phyloP scores from a whole-genome alignment of 2,113 vertebrate genomes.

The Jacana jacana region DNA sequence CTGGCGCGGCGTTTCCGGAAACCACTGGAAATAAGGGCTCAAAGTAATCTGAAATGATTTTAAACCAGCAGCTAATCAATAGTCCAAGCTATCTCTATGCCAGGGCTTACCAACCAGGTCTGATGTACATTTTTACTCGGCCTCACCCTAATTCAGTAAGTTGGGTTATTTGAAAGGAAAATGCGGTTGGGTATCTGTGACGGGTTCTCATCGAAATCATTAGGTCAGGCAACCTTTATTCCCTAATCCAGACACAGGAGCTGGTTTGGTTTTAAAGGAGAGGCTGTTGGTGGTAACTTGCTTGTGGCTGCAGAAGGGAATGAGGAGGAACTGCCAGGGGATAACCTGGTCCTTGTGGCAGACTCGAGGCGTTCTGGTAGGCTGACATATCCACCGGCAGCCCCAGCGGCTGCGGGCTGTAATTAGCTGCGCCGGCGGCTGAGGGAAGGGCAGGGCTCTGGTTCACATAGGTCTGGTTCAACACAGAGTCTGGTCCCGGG shows the following conservation, averaged over 20 bases:
- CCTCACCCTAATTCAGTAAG: background rate
- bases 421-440: constrained; percentile 60
- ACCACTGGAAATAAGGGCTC: background rate
- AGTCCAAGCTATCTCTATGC: constrained; percentile 22
- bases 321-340: constrained; percentile 77
- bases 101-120: constrained; percentile 14
- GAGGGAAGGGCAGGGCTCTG: constrained; percentile 72
- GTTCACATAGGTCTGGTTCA: constrained; percentile 79
- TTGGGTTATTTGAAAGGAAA: background rate
- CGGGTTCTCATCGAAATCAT: background rate
- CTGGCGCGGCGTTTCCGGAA: background rate
- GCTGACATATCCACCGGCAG: constrained; percentile 83
- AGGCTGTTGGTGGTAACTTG: constrained; percentile 90
- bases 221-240: background rate
- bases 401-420: constrained; percentile 77
- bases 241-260: background rate
- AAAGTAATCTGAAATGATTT: background rate
- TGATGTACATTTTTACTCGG: background rate
- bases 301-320: constrained; percentile 77
- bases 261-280: constrained; percentile 77
- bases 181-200: background rate
- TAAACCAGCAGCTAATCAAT: constrained; percentile 31
- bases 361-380: constrained; percentile 80
- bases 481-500: constrained; percentile 70
- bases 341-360: constrained; percentile 80